Conservation (phyloP, 2,113 vertebrate species). For the Chauna torquata region DNA sequence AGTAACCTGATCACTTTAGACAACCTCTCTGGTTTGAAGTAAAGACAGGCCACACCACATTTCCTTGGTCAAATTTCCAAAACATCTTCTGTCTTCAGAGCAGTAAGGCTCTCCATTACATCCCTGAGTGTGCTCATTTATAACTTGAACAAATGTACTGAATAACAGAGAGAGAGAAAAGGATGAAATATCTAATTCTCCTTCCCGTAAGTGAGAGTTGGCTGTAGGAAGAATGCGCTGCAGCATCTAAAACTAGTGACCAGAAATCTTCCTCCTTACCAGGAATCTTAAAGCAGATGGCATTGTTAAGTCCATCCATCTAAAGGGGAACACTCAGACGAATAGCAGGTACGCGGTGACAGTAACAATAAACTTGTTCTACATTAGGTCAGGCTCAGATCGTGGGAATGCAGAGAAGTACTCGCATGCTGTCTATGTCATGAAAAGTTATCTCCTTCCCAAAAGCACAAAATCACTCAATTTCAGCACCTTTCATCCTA, state of each 20-base stretch:
- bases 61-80: background rate
- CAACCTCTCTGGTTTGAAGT: background rate
- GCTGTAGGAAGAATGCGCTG: background rate
- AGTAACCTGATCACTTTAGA: background rate
- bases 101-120: background rate
- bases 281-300: background rate
- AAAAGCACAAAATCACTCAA: background rate
- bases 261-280: background rate
- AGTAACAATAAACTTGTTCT: background rate
- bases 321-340: background rate
- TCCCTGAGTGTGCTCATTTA: background rate
- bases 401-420: background rate
- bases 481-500: background rate
- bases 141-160: background rate
- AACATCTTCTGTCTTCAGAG: background rate
- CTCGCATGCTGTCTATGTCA: background rate
- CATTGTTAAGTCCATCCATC: background rate
- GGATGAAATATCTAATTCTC: background rate
- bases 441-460: background rate
- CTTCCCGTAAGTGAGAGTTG: background rate
- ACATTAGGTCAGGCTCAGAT: background rate
- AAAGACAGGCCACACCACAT: background rate
- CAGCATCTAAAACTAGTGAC: background rate
- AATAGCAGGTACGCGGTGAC: background rate
- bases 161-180: background rate